Evolutionary conservation across 2,113 vertebrate genomes (phyloP).

Genomic region (Rhea pennata): DNA sequence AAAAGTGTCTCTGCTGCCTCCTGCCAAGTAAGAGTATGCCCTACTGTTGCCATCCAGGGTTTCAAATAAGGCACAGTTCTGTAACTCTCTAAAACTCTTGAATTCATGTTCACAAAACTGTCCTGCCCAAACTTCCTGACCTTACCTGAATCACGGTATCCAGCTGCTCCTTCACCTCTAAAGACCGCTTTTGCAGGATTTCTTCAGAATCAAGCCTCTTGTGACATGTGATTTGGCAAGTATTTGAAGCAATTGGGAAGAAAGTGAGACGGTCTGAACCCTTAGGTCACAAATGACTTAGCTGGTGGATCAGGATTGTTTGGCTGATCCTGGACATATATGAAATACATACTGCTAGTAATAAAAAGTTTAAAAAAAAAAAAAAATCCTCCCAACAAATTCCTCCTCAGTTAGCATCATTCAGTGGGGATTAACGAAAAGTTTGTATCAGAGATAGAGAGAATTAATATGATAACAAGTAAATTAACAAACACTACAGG

Average conservation of each 20-base stretch:
- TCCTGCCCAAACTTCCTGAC: not conserved
- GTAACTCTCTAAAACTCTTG: not conserved
- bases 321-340: not conserved
- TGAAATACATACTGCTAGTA: not conserved
- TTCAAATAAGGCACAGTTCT: not conserved
- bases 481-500: not conserved
- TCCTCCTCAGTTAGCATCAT: not conserved
- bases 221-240: not conserved
- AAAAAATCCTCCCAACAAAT: rapidly evolving
- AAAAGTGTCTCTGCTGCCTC: not conserved
- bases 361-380: not conserved
- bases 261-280: not conserved
- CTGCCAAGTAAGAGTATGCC: not conserved
- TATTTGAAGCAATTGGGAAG: not conserved
- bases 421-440: not conserved
- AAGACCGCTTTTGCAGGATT: not conserved
- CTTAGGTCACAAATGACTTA: not conserved
- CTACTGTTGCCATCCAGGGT: not conserved
- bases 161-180: not conserved
- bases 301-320: not conserved
- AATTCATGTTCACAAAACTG: not conserved
- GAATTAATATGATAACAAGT: not conserved
- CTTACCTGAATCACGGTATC: not conserved
- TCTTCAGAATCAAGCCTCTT: not conserved
- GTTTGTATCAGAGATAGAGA: not conserved